Base-by-base conservation (phyloP, 2,888 invertebrate genomes). In the Thymelicus lineola region DNA sequence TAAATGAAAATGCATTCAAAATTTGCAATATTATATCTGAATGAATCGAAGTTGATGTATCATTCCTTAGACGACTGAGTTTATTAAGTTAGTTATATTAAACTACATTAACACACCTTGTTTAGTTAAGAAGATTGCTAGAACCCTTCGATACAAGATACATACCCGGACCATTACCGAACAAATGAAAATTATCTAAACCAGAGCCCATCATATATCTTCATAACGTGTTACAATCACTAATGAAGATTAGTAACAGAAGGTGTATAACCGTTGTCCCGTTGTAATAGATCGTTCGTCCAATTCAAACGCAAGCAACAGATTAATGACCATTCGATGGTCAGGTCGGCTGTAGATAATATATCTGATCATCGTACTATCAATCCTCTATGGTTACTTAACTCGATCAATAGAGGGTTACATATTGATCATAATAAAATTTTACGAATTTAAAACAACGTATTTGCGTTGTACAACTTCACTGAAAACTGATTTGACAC, bases 241-340 rank as follows among this genome's bases (percentile, higher is more conserved):
- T 68, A 68, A 68, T 68, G 68, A 62, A 68, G 68, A 68, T 68
- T 68, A 62, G 68, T 68, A 68, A 68, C 67, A 68, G 61, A 61
- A 67, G 67, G 67, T 68, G 67, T 68, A 68, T 45, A 68, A 68
- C 67, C 28, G 67, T 67, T 55, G 61, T 55, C 67, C 60, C 55
- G 67, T 38, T 68, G 84, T 91, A 89, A 91, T 91, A 90, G 87
- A 91, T 91, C 86, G 84, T 83, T 81, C 78, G 79, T 80, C 79
- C 80, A 83, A 75, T 83, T 89, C 84, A 86, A 90, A 89, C 84
- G 86, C 82, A 85, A 86, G 85, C 84, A 84, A 87, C 86, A 90
- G 91, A 92, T 91, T 91, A 90, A 92, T 91, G 91, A 87, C 86
- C 82, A 79, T 73, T 79, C 83, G 89, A 88, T 86, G 87, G 88